Conservation (phyloP, 2,888 invertebrate genomes). For the Athetis lepigone region DNA sequence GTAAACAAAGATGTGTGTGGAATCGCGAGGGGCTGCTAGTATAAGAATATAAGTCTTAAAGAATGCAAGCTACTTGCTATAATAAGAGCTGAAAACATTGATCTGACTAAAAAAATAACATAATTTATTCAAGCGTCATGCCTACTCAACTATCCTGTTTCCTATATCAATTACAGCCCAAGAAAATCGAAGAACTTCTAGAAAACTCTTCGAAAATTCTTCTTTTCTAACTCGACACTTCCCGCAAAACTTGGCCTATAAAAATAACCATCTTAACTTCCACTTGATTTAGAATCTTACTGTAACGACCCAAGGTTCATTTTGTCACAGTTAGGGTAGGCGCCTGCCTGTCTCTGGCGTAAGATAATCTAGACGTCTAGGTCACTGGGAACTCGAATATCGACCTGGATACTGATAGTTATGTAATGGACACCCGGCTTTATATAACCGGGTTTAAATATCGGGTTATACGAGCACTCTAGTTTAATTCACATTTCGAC, state of each 20-base stretch:
- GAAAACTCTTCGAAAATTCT: conserved; percentile 16
- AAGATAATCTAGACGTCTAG: conserved; percentile 70
- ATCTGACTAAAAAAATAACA: background rate
- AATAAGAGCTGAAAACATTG: background rate
- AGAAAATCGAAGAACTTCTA: conserved; percentile 22
- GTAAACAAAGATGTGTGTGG: no score
- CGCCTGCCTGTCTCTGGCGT: conserved; percentile 67
- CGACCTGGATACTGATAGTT: conserved; percentile 66
- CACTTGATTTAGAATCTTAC: conserved; percentile 11
- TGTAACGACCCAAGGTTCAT: background rate
- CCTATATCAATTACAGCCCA: conserved; percentile 20
- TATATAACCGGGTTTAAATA: conserved; percentile 47
- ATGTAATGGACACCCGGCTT: conserved; percentile 52
- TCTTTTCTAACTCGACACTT: conserved; percentile 22
- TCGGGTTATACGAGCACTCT: background rate
- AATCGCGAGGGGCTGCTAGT: no score
- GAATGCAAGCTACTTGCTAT: no score
- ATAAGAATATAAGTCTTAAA: no score
- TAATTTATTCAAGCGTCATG: conserved; percentile 2
- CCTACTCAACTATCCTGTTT: background rate
- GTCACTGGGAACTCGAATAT: conserved; percentile 71
- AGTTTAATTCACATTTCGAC: background rate
- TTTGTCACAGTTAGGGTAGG: conserved; percentile 30
- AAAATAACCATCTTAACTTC: conserved; percentile 26
- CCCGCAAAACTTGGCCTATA: conserved; percentile 33